Percentiles rank a stretch among this genome's conserved stretches.
Evolutionary conservation across 2,888 invertebrate species (phyloP).

Genomic region (Antheraea assamensis): DNA sequence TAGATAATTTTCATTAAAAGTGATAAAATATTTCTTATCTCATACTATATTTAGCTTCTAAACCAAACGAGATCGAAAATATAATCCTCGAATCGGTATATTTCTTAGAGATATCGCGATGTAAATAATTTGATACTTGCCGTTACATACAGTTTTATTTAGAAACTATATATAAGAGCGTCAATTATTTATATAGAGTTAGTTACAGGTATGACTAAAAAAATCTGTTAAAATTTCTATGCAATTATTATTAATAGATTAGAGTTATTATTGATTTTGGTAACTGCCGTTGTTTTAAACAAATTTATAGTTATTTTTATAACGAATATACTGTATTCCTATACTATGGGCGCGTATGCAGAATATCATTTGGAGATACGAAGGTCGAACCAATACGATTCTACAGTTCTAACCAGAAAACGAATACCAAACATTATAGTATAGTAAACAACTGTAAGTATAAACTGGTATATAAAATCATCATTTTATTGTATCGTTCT

Average conservation of each 20-base stretch:
- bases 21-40: background rate
- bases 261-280: too few relatives aligned
- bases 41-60: background rate
- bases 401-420: background rate
- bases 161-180: background rate
- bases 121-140: background rate
- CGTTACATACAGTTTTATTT: background rate
- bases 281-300: background rate
- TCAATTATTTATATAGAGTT: background rate
- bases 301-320: background rate
- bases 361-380: background rate
- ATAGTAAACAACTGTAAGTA: background rate
- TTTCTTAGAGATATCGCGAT: background rate
- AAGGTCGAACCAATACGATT: background rate
- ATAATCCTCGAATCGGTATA: background rate
- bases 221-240: too few relatives aligned
- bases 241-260: too few relatives aligned
- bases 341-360: background rate
- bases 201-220: background rate
- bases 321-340: background rate
- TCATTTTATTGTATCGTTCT: too few relatives aligned
- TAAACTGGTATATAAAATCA: too few relatives aligned
- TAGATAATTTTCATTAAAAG: background rate
- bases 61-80: background rate
- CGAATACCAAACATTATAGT: background rate